These are phyloP conservation scores for Drosophila atroscutellata DNA, from an alignment of 2,888 invertebrate species.

Conservation along the genomic window DNA sequence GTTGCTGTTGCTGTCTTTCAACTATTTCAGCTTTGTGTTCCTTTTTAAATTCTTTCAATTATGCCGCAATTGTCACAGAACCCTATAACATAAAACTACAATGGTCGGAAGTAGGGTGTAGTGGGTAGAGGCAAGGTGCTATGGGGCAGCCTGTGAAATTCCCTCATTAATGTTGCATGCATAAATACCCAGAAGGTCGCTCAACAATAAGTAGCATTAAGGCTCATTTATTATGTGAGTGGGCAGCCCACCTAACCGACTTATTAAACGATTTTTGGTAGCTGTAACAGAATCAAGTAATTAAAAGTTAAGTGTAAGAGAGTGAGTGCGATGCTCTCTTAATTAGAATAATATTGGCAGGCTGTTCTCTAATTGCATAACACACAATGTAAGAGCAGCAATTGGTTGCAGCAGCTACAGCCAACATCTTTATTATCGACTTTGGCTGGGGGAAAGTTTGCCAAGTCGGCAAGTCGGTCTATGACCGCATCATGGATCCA, in stretches of 20 bases:
- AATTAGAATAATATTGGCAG: conserved; percentile 56
- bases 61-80: conserved; percentile 70
- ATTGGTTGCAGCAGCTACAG: conserved; percentile 12
- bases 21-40: conserved; percentile 58
- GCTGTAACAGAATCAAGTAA: conserved; percentile 2
- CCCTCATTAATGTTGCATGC: conserved; percentile 59
- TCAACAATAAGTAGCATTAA: conserved; percentile 34
- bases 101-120: not conserved
- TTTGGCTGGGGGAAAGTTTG: conserved; percentile 60
- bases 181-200: conserved; percentile 33
- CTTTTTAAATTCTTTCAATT: conserved; percentile 78
- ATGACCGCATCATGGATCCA: conserved; percentile 62
- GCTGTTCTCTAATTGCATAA: conserved; percentile 61
- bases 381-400: conserved; percentile 21
- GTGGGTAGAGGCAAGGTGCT: not conserved
- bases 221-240: conserved; percentile 7
- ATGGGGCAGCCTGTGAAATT: conserved; percentile 46
- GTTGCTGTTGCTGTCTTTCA: conserved; percentile 41
- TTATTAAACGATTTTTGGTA: conserved; percentile 36
- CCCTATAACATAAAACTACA: conserved; percentile 14
- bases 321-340: conserved; percentile 1
- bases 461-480: conserved; percentile 37
- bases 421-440: conserved; percentile 43
- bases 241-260: conserved; percentile 22
- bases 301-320: not conserved